Evolutionary conservation across 2,888 invertebrate genomes (phyloP).

Genomic region (Tortrix viridana): DNA sequence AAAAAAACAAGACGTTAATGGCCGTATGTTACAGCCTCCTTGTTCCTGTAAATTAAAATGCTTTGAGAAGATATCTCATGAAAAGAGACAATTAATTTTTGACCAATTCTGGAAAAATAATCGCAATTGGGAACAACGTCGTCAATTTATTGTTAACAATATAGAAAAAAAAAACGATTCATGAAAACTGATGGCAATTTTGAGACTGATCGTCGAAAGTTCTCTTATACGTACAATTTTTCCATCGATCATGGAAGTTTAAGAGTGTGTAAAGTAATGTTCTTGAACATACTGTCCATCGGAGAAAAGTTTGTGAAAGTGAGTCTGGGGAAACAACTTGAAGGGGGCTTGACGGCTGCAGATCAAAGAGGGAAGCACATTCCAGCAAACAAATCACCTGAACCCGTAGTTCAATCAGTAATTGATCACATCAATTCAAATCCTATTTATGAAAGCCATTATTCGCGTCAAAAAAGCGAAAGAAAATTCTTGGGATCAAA

Average conservation of each 20-base stretch:
- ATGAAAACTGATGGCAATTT: slow-evolving; percentile 13
- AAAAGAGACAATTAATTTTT: slow-evolving; percentile 15
- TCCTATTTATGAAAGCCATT: background rate
- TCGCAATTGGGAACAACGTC: slow-evolving; percentile 20
- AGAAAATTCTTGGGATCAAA: background rate
- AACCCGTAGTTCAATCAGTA: background rate
- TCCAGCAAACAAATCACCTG: slow-evolving; percentile 2
- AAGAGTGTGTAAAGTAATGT: slow-evolving; percentile 27
- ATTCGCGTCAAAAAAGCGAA: background rate
- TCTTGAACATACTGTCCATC: slow-evolving; percentile 22
- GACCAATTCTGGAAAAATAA: slow-evolving; percentile 18
- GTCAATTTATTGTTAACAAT: slow-evolving; percentile 11
- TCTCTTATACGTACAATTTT: background rate
- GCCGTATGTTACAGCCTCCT: slow-evolving; percentile 15
- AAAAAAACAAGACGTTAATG: slow-evolving; percentile 10
- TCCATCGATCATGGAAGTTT: slow-evolving; percentile 4
- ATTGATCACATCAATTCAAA: background rate
- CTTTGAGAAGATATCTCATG: slow-evolving; percentile 7
- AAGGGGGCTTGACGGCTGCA: slow-evolving; percentile 11
- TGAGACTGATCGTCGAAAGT: slow-evolving; percentile 5
- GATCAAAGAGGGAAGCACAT: slow-evolving; percentile 8
- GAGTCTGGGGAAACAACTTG: slow-evolving; percentile 22
- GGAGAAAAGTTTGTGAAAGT: slow-evolving; percentile 25
- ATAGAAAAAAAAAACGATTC: slow-evolving; percentile 15
- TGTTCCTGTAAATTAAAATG: slow-evolving; percentile 23